Conservation (phyloP, 2,888 invertebrate species). For the Hanleya hanleyi region DNA sequence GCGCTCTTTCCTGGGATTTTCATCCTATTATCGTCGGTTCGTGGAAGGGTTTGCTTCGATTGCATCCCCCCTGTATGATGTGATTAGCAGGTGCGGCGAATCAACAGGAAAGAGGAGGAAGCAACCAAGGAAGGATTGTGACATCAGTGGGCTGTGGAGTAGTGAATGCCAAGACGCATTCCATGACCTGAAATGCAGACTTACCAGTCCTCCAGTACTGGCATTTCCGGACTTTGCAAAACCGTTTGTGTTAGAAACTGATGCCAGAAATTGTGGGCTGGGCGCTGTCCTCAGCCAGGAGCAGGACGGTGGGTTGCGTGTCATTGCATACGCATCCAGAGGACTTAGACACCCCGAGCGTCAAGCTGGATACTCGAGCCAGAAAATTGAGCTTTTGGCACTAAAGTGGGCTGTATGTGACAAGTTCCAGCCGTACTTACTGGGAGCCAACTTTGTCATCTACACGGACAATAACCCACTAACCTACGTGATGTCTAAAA, state of each 20-base stretch:
- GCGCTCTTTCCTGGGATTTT: neutral
- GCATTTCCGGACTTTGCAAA: conserved; percentile 29
- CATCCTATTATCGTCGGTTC: neutral
- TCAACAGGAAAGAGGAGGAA: neutral
- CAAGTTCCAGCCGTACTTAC: conserved; percentile 30
- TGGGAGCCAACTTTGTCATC: conserved; percentile 22
- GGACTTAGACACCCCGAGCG: conserved; percentile 20
- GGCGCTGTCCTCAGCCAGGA: conserved; percentile 31
- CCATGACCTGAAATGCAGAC: conserved; percentile 22
- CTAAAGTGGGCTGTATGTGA: conserved; percentile 39
- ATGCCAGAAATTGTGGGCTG: conserved; percentile 24
- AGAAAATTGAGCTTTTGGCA: conserved; percentile 35
- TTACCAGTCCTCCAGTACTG: conserved; percentile 31
- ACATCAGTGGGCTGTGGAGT: conserved; percentile 13
- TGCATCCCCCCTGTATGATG: neutral
- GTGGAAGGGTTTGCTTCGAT: neutral
- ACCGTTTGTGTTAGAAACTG: conserved; percentile 18
- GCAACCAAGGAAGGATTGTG: neutral
- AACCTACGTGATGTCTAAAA: conserved; percentile 13
- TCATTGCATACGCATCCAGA: conserved; percentile 33
- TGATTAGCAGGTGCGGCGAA: neutral
- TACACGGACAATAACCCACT: conserved; percentile 28
- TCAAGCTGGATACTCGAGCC: conserved; percentile 28
- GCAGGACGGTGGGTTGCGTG: conserved; percentile 21
- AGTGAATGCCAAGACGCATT: conserved; percentile 30